Percentiles rank a stretch among this genome's conserved stretches.
phyloP scores from a whole-genome alignment of 2,888 invertebrate genomes.

The Ennomos quercinarius region DNA sequence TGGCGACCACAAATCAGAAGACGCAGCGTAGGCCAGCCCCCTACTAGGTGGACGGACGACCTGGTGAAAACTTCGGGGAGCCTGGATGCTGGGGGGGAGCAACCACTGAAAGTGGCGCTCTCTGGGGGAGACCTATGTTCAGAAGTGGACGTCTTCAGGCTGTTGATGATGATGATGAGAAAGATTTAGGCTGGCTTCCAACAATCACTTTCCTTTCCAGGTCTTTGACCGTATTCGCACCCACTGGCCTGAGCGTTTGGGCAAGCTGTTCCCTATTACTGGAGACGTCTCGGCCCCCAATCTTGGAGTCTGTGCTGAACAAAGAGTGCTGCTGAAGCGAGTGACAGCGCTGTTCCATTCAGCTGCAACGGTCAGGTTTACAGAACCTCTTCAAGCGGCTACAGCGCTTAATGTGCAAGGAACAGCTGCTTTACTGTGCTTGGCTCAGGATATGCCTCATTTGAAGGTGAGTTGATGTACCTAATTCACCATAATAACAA shows the following conservation, averaged over 20 bases:
- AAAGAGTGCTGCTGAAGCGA: conserved; percentile 87
- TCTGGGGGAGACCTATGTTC: too few relatives aligned
- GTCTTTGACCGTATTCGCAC: conserved; percentile 89
- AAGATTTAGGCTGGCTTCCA: background rate
- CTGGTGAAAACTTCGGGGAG: too few relatives aligned
- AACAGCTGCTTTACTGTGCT: conserved; percentile 92
- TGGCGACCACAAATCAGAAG: too few relatives aligned
- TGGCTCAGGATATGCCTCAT: conserved; percentile 92
- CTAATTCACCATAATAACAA: background rate
- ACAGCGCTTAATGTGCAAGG: conserved; percentile 96
- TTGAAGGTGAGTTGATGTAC: conserved; percentile 83
- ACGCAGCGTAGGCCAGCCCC: too few relatives aligned
- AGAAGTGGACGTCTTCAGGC: too few relatives aligned
- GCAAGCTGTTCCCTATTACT: conserved; percentile 88
- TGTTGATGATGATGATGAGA: too few relatives aligned
- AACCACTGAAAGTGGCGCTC: too few relatives aligned
- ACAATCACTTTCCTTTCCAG: conserved; percentile 56
- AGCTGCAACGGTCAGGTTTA: conserved; percentile 97
- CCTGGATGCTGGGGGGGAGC: too few relatives aligned
- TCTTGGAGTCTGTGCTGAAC: conserved; percentile 88
- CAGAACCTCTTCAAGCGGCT: conserved; percentile 95
- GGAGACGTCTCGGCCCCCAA: conserved; percentile 91
- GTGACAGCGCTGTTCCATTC: conserved; percentile 97
- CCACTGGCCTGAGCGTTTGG: conserved; percentile 87
- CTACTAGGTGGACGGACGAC: too few relatives aligned